Conservation (phyloP, 2,888 invertebrate species). For the Plusia festucae region DNA sequence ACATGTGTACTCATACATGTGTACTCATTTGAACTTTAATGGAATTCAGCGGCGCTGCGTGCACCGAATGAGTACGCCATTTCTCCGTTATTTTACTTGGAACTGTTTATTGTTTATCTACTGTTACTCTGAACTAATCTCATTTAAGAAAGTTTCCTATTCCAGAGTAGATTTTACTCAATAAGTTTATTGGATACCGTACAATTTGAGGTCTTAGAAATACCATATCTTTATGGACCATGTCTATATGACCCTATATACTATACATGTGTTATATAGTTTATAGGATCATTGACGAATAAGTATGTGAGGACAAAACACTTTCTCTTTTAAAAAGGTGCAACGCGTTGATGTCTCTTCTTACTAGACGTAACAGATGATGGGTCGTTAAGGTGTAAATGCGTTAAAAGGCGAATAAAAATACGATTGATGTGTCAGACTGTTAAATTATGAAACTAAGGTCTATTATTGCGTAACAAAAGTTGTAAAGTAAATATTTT, state of each 20-base stretch:
- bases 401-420: slow-evolving; percentile 18
- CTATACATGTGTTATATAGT: background rate
- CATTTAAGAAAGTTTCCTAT: background rate
- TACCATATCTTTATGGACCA: too few species aligned
- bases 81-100: slow-evolving; percentile 49
- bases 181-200: too few species aligned
- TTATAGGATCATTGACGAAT: slow-evolving; percentile 8
- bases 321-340: slow-evolving; percentile 55
- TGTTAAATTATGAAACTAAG: slow-evolving; percentile 1
- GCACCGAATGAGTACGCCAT: slow-evolving; percentile 53
- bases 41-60: slow-evolving; percentile 35
- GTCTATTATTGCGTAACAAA: background rate
- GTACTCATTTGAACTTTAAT: slow-evolving; percentile 42
- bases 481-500: background rate
- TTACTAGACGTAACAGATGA: slow-evolving; percentile 38
- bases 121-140: slow-evolving; percentile 33
- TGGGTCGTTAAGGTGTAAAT: slow-evolving; percentile 17
- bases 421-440: background rate
- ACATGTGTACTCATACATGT: slow-evolving; percentile 17
- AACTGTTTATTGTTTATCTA: slow-evolving; percentile 37
- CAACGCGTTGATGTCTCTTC: slow-evolving; percentile 67
- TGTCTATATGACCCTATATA: too few species aligned
- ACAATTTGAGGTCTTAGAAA: too few species aligned
- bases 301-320: slow-evolving; percentile 28
- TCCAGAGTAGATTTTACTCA: too few species aligned